Percentiles rank a stretch among this genome's conserved stretches.
phyloP scores from a whole-genome alignment of 2,113 vertebrate species.

The Muscicapa adusta region DNA sequence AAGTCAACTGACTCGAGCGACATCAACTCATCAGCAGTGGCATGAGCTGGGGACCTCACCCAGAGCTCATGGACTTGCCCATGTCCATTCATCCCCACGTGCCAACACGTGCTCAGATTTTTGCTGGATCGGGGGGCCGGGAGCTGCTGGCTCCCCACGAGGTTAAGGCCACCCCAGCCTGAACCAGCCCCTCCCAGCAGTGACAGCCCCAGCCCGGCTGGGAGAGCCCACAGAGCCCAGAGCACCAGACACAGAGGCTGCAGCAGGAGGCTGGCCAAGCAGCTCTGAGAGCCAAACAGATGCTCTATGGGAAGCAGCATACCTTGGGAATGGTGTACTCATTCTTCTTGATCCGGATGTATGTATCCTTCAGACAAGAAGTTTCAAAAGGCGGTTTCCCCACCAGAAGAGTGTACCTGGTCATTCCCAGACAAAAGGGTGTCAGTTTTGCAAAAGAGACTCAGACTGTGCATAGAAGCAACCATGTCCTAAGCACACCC shows the following conservation, averaged over 20 bases:
- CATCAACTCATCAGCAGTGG: accelerated
- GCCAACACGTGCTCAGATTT: accelerated
- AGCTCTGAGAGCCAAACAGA: accelerated
- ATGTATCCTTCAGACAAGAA: constrained; percentile 93
- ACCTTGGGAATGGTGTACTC: constrained; percentile 94
- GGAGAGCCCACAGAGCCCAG: accelerated
- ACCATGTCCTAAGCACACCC: not conserved
- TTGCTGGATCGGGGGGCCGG: accelerated
- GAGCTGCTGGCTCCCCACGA: not conserved
- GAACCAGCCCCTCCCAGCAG: not conserved
- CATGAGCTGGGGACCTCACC: not conserved
- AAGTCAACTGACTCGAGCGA: not conserved
- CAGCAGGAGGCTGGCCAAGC: not conserved
- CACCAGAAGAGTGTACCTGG: constrained; percentile 93
- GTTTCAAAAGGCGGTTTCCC: constrained; percentile 98
- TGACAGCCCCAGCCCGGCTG: accelerated
- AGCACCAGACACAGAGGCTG: not conserved
- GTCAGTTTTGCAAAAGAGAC: not conserved
- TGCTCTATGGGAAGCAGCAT: not conserved
- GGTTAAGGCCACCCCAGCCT: not conserved
- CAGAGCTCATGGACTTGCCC: not conserved
- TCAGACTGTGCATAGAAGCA: not conserved
- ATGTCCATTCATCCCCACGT: accelerated
- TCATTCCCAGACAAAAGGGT: not conserved
- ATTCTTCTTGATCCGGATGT: constrained; percentile 95